These are phyloP conservation scores for Paralichthys olivaceus DNA, from an alignment of 2,113 vertebrate species.

Conservation along the genomic window DNA sequence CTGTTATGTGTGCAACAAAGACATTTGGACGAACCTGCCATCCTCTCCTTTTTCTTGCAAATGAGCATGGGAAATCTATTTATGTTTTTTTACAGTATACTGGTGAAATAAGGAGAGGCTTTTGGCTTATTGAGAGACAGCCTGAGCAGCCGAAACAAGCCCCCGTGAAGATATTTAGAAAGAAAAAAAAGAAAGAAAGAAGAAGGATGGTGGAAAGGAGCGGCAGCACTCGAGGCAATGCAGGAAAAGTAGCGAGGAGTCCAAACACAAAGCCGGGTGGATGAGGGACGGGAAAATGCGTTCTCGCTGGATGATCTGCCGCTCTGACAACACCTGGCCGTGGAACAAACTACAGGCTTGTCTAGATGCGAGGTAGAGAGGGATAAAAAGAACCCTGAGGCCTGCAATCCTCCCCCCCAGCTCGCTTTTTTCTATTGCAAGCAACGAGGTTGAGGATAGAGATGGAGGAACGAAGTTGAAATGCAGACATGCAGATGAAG, in stretches of 20 bases:
- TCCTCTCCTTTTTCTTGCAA: constrained; percentile 61
- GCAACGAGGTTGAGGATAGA: constrained; percentile 26
- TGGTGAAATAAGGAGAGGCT: constrained; percentile 46
- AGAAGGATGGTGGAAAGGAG: constrained; percentile 24
- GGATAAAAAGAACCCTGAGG: constrained; percentile 44
- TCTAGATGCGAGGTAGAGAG: constrained; percentile 26
- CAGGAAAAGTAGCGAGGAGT: constrained; percentile 46
- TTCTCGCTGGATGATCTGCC: constrained; percentile 38
- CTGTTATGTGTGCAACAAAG: constrained; percentile 66
- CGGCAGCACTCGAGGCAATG: constrained; percentile 46
- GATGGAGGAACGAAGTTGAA: constrained; percentile 28
- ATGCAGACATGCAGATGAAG: constrained; percentile 36
- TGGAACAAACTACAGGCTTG: constrained; percentile 45
- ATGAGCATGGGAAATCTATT: constrained; percentile 74
- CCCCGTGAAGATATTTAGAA: constrained; percentile 47
- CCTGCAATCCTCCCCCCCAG: not conserved
- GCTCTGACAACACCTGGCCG: constrained; percentile 63
- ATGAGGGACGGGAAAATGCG: constrained; percentile 32
- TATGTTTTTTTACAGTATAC: constrained; percentile 58
- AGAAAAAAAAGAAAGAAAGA: not conserved
- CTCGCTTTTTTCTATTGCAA: not conserved
- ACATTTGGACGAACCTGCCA: constrained; percentile 68
- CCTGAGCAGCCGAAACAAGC: constrained; percentile 34
- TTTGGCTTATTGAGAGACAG: constrained; percentile 42
- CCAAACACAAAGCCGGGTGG: constrained; percentile 38